Evolutionary conservation across 2,888 invertebrate species (phyloP).

Genomic region (Drosophila pseudotakahashii): DNA sequence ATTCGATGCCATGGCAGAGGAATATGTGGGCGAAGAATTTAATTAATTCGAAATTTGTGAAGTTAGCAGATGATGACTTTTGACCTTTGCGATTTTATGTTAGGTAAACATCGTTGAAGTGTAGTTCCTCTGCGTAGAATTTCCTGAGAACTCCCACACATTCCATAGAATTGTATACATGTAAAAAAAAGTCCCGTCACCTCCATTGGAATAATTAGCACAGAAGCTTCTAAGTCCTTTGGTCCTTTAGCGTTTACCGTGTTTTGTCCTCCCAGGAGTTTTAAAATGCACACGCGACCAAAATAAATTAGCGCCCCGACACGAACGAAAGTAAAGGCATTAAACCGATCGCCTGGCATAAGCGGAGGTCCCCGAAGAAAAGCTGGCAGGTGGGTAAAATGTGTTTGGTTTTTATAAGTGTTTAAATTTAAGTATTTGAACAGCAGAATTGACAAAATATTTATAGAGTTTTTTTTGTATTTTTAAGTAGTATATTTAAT

Average conservation of each 20-base stretch:
- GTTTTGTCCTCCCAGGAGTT: slow-evolving; percentile 12
- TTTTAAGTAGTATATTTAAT: too few species aligned
- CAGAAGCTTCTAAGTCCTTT: slow-evolving; percentile 12
- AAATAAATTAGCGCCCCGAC: slow-evolving; percentile 59
- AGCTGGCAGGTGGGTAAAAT: slow-evolving; percentile 3
- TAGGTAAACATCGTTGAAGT: neutral
- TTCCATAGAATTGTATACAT: neutral
- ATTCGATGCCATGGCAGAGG: slow-evolving; percentile 19
- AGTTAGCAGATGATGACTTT: slow-evolving; percentile 7
- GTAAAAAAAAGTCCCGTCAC: neutral
- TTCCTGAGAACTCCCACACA: neutral
- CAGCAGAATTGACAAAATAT: neutral
- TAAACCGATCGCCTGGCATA: slow-evolving; percentile 51
- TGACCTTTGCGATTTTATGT: neutral
- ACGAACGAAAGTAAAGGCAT: slow-evolving; percentile 31
- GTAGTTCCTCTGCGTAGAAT: neutral
- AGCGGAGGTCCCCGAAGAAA: slow-evolving; percentile 32
- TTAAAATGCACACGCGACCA: slow-evolving; percentile 39
- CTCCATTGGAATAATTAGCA: slow-evolving; percentile 16
- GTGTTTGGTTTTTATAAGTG: neutral
- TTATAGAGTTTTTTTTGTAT: neutral
- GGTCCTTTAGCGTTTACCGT: slow-evolving; percentile 13
- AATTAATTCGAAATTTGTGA: slow-evolving; percentile 36
- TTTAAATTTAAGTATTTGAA: neutral
- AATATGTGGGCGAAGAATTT: slow-evolving; percentile 17